Evolutionary conservation across 35 echinoderm and acorn worm genomes (phyloP), one percentile per base, ranked within the genome.

Genomic region (Heliocidaris tuberculata): DNA sequence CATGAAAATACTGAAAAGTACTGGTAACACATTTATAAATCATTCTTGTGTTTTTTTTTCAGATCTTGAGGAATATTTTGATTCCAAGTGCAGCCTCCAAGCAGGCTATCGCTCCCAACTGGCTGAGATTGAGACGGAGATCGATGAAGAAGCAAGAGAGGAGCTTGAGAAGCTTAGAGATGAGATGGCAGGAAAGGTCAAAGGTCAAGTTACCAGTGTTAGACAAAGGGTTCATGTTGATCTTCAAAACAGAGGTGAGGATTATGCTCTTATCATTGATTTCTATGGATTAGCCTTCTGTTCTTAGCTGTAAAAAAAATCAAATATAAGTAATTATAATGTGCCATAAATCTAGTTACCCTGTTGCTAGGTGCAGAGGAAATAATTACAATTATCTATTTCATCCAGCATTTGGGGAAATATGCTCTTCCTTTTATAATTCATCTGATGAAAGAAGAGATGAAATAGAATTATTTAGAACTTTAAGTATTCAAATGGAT

Each of bases 1-100:
- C 10, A 15, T 13, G 1, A 42, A 42, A 42, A 42, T 42, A 42
- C 35, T 42, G 35, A n/a, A 78, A 78, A 27, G 21, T 78, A 71
- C 24, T 71, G 61, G 5, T 71, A 17, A 78, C 27, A 24, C 17
- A 27, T 78, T 78, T 56, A 56, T 13, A 56, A 15, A 56, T 56
- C 85, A 89, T 89, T 89, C 17, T 89, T 89, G 86, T 89, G 65
- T 93, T 27, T 0, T 65, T 85, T 94, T 7, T 90, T 30, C 96
- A 99, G 98, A 96, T 95, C 96, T 89, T 32, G 92, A 94, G 17
- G 96, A 96, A 13, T 97, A 96, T 94, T 85, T 96, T 29, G 98
- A 97, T 19, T 93, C 96, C 35, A 97, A 96, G 48, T 42, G 94
- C 49, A 88, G 85, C 29, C 65, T 99, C 48, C 31, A 96, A 19